Conservation (phyloP, 2,113 vertebrate genomes). For the Bufo bufo region DNA sequence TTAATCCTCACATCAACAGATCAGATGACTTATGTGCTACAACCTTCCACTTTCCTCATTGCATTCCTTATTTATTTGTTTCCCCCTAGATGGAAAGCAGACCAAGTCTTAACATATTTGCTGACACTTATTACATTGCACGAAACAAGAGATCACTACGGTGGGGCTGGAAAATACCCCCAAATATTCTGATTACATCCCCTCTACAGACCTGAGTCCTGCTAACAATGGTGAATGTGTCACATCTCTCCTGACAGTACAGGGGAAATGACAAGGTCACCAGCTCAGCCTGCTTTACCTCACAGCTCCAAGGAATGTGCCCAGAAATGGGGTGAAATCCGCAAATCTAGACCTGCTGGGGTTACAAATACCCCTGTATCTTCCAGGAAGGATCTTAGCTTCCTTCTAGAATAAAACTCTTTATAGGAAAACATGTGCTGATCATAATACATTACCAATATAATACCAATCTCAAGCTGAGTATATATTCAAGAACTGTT, state of each 20-base stretch:
- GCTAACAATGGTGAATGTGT: neutral
- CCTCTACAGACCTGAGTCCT: conserved; percentile 9
- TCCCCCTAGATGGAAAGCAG: conserved; percentile 12
- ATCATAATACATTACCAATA: neutral
- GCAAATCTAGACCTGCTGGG: neutral
- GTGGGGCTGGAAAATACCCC: neutral
- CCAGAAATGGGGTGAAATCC: neutral
- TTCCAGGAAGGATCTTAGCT: too few relatives aligned
- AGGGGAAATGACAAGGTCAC: conserved; percentile 28
- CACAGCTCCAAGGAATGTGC: neutral
- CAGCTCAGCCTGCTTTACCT: neutral
- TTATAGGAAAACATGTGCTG: neutral
- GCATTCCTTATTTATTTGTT: conserved; percentile 14
- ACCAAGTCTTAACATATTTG: conserved; percentile 32
- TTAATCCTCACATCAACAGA: conserved; percentile 54
- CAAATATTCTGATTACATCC: conserved; percentile 38
- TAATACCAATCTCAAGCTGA: neutral
- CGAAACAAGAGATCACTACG: conserved; percentile 29
- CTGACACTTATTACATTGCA: conserved; percentile 43
- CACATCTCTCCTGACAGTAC: neutral
- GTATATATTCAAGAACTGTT: neutral
- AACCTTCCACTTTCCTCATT: conserved; percentile 36
- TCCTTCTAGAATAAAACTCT: neutral
- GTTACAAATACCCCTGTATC: neutral
- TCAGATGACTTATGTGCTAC: conserved; percentile 50